Percentiles rank a stretch among this genome's conserved stretches.
These are phyloP conservation scores for Tokudaia tokunoshimensis DNA, from an alignment of 2,797 vertebrate species.

Conservation along the genomic window DNA sequence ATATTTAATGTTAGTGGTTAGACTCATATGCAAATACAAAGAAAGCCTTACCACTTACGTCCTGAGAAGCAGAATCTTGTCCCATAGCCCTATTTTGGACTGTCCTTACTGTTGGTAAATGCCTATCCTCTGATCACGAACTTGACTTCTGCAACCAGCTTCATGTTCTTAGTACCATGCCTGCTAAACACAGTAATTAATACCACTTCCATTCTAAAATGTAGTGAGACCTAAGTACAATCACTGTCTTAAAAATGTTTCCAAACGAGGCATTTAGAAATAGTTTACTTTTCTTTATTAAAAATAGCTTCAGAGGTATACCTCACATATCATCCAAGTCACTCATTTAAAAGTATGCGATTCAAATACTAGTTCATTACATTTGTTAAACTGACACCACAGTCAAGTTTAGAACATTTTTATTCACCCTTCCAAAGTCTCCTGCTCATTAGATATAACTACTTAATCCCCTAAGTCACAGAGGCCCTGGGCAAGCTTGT, in stretches of 20 bases:
- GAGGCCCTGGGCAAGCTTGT: not conserved
- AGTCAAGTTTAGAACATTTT: not conserved
- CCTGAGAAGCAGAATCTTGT: not conserved
- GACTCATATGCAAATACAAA: not conserved
- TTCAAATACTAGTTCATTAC: not conserved
- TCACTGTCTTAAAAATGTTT: not conserved
- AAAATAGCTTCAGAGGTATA: not conserved
- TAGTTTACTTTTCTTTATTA: constrained; percentile 31
- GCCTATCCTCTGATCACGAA: not conserved
- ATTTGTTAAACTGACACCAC: not conserved
- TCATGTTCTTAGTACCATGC: not conserved
- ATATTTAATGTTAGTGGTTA: not conserved
- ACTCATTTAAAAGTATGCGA: not conserved
- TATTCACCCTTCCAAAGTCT: not conserved
- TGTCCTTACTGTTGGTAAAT: not conserved
- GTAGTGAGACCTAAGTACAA: not conserved
- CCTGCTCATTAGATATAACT: not conserved
- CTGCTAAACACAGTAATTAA: not conserved
- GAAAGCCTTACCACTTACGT: not conserved
- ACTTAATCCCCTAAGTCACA: not conserved
- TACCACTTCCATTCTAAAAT: not conserved
- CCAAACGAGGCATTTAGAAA: not conserved
- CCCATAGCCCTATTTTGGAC: not conserved
- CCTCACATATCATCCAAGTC: not conserved
- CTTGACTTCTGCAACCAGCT: constrained; percentile 2